A percentile compares a stretch with the other conserved stretches of the same genome.
These are phyloP conservation scores for Boloria selene DNA, from an alignment of 2,888 invertebrate genomes.

Conservation along the genomic window DNA sequence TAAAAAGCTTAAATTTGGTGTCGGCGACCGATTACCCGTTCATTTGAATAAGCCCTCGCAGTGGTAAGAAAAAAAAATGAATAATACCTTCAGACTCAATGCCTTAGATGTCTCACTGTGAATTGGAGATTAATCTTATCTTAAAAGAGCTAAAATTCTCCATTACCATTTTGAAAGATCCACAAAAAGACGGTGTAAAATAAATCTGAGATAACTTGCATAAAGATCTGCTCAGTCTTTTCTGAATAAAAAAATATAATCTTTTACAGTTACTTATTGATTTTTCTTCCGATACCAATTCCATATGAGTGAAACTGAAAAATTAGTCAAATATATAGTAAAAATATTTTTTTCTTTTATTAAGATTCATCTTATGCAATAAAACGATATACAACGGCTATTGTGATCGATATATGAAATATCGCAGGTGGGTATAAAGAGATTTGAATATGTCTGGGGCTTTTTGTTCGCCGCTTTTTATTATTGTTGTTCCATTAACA, in stretches of 20 bases:
- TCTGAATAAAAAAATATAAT: not conserved
- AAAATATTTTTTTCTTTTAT: too few species aligned
- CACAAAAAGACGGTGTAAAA: constrained; percentile 28
- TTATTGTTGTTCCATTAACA: constrained; percentile 73
- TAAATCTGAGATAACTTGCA: constrained; percentile 22
- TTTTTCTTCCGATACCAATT: not conserved
- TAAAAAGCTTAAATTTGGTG: constrained; percentile 33
- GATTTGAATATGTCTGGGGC: constrained; percentile 60
- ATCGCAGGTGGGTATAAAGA: constrained; percentile 55
- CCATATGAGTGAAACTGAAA: too few species aligned
- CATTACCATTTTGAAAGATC: constrained; percentile 35
- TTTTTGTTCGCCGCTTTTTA: constrained; percentile 64
- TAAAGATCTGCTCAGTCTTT: constrained; percentile 14
- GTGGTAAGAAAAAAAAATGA: constrained; percentile 38
- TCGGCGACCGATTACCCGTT: constrained; percentile 39
- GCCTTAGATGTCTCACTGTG: constrained; percentile 33
- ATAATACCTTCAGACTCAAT: constrained; percentile 36
- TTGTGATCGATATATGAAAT: constrained; percentile 55
- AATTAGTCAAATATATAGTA: too few species aligned
- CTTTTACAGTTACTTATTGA: constrained; percentile 1
- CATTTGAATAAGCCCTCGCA: constrained; percentile 66
- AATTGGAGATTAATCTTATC: constrained; percentile 39
- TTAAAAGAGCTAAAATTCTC: constrained; percentile 35
- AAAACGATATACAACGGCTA: constrained; percentile 50
- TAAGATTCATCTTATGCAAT: constrained; percentile 37